Evolutionary conservation across 1,140 invertebrate species (phyloP).

Genomic region (Archegozetes longisetosus): DNA sequence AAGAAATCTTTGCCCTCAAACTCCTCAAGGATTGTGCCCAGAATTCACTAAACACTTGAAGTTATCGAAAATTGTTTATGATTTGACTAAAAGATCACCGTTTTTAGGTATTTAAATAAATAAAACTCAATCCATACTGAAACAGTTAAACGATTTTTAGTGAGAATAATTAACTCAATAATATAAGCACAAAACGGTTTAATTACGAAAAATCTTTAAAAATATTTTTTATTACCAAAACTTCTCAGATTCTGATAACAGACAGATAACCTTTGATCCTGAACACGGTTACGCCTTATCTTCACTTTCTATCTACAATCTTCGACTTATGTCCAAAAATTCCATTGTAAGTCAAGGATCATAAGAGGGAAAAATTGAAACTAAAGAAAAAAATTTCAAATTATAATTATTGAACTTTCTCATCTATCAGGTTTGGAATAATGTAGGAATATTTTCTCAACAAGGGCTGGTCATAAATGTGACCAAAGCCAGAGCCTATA

Average conservation of each 20-base stretch:
- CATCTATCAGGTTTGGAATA: not conserved
- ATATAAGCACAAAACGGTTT: no score
- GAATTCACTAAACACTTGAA: constrained; percentile 23
- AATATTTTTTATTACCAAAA: constrained; percentile 11
- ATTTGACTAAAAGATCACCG: constrained; percentile 21
- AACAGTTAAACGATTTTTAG: no score
- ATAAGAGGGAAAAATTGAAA: no score
- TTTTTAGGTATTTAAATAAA: constrained; percentile 23
- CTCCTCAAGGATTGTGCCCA: constrained; percentile 23
- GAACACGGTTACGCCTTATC: not conserved
- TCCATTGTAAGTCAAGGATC: not conserved
- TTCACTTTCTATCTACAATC: not conserved
- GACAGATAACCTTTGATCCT: constrained; percentile 19
- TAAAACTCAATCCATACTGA: no score
- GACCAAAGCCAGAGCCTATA: constrained; percentile 20
- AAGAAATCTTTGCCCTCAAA: constrained; percentile 25
- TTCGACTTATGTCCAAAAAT: not conserved
- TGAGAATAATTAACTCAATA: no score
- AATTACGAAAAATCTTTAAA: no score
- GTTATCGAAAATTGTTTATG: not conserved
- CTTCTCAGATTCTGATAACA: constrained; percentile 22
- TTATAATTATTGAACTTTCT: no score
- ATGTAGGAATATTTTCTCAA: not conserved
- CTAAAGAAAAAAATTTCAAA: no score
- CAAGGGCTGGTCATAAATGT: constrained; percentile 21